phyloP scores from a whole-genome alignment of 2,113 vertebrate species.

The Cynopterus brachyotis region DNA sequence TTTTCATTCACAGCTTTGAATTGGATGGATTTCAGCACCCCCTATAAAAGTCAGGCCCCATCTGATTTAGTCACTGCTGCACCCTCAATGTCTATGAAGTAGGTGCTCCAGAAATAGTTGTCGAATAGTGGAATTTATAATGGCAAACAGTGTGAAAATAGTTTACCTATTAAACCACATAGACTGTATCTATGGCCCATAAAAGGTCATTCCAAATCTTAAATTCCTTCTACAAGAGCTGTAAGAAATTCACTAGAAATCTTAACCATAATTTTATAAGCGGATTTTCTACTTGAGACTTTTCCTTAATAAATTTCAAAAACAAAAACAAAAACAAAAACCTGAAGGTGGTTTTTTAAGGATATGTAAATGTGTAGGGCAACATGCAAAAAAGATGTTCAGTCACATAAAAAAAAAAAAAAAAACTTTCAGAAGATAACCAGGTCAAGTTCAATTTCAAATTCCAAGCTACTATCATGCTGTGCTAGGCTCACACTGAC shows the following conservation, averaged over 20 bases:
- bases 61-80: background rate
- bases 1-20: background rate
- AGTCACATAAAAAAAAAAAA: background rate
- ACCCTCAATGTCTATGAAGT: background rate
- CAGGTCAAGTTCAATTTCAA: background rate
- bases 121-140: background rate
- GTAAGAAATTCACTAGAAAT: slow-evolving; percentile 3
- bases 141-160: background rate
- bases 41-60: background rate
- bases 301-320: background rate
- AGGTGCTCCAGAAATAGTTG: background rate
- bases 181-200: background rate
- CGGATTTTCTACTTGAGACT: background rate
- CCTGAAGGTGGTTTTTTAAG: background rate
- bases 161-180: background rate
- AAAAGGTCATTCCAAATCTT: background rate
- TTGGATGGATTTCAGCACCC: background rate
- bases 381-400: background rate
- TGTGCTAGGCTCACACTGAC: slow-evolving; percentile 8
- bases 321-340: background rate
- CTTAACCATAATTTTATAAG: background rate
- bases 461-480: background rate
- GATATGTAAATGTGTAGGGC: background rate
- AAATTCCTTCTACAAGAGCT: background rate
- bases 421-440: background rate